Percentiles rank a stretch among this genome's conserved stretches.
Conservation (phyloP, 92 coral and sea anemone genomes). For the Bergia puertoricense region DNA sequence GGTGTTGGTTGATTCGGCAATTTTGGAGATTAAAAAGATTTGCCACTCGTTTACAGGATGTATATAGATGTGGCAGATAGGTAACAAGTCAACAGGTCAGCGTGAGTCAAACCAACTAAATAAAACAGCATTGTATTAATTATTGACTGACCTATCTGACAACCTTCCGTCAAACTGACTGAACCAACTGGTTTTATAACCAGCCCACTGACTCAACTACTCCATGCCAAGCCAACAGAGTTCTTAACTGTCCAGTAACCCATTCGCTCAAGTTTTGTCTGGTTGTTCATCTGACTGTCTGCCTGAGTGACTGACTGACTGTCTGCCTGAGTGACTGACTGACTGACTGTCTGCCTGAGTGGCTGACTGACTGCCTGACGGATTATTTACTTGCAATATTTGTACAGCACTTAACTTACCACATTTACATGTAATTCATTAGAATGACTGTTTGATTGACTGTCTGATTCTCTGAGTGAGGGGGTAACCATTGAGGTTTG, state of each 20-base stretch:
- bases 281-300: background rate
- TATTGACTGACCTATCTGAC: too few relatives aligned
- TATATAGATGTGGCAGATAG: background rate
- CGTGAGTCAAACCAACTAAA: background rate
- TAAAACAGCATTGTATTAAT: background rate
- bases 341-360: conserved; percentile 3
- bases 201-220: too few relatives aligned
- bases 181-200: too few relatives aligned
- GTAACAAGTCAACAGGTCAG: background rate
- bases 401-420: too few relatives aligned
- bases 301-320: background rate
- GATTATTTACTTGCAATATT: too few relatives aligned
- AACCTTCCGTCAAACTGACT: too few relatives aligned
- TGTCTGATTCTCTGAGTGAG: background rate
- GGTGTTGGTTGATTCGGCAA: too few relatives aligned
- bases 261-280: background rate
- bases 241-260: background rate
- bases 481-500: too few relatives aligned
- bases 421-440: too few relatives aligned
- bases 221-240: too few relatives aligned
- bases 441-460: background rate
- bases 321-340: conserved; percentile 12
- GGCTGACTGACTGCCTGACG: background rate
- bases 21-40: too few relatives aligned
- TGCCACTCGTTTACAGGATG: too few relatives aligned